phyloP scores from a whole-genome alignment of 2,113 vertebrate genomes.

The Craseonycteris thonglongyai region DNA sequence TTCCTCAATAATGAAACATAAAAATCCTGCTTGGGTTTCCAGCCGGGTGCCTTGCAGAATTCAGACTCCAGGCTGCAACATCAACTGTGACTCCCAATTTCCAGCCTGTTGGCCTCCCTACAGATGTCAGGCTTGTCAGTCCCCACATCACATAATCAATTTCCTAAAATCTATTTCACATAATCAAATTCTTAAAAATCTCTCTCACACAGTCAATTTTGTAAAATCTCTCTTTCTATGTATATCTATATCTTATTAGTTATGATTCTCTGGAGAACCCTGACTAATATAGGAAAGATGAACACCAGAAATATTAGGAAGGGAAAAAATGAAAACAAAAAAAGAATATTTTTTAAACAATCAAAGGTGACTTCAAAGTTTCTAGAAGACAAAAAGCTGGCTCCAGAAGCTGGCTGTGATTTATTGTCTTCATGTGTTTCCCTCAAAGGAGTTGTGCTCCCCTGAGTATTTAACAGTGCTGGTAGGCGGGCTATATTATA shows the following conservation, averaged over 20 bases:
- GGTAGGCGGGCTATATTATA: not conserved
- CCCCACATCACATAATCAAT: not conserved
- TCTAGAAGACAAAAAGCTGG: not conserved
- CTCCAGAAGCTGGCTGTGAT: not conserved
- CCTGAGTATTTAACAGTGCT: not conserved
- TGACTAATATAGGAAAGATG: not conserved
- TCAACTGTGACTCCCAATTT: not conserved
- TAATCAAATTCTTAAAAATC: not conserved
- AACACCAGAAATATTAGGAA: not conserved
- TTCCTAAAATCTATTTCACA: not conserved
- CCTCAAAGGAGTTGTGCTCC: not conserved
- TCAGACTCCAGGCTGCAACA: too few relatives aligned
- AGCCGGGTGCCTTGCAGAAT: not conserved
- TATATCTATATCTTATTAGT: not conserved
- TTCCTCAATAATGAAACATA: not conserved
- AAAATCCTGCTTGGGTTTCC: not conserved
- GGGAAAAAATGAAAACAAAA: not conserved
- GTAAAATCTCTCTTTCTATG: not conserved
- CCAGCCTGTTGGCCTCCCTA: not conserved
- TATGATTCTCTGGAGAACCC: not conserved
- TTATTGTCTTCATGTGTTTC: not conserved
- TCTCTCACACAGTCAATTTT: not conserved
- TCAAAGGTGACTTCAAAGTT: slow-evolving; percentile 40
- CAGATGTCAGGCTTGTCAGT: not conserved
- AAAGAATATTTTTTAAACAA: not conserved